These are phyloP conservation scores for Rhinopomastus cyanomelas DNA, from an alignment of 2,113 vertebrate species.

Conservation along the genomic window DNA sequence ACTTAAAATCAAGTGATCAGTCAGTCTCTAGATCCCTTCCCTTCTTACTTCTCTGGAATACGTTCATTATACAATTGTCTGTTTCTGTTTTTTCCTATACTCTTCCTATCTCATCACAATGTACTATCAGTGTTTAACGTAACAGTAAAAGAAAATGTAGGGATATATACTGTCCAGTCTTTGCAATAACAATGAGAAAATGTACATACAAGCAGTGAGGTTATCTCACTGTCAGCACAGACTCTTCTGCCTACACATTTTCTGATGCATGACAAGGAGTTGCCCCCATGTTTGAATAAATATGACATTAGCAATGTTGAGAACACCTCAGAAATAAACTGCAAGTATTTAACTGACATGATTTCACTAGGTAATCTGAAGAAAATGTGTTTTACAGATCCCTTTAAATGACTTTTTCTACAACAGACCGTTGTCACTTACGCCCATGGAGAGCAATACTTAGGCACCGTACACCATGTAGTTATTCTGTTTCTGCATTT, in stretches of 20 bases:
- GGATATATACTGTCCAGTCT: neutral
- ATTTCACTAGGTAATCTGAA: neutral
- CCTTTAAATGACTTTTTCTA: neutral
- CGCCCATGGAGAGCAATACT: neutral
- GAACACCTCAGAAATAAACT: neutral
- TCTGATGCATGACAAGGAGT: neutral
- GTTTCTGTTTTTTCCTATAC: neutral
- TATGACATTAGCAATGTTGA: neutral
- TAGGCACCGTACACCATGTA: rapidly evolving
- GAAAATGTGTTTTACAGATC: neutral
- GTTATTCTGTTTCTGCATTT: neutral
- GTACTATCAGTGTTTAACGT: neutral
- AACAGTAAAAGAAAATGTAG: neutral
- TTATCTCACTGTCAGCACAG: neutral
- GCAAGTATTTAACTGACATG: neutral
- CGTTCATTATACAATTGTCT: neutral
- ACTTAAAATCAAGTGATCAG: neutral
- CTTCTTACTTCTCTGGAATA: neutral
- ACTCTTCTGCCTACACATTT: rapidly evolving
- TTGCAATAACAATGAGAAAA: neutral
- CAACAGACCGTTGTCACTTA: neutral
- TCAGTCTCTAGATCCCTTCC: neutral
- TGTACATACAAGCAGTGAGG: neutral
- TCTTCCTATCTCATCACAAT: neutral
- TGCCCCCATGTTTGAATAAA: neutral